Conservation (phyloP, 1,140 invertebrate species). For the Rhagoletis pomonella region DNA sequence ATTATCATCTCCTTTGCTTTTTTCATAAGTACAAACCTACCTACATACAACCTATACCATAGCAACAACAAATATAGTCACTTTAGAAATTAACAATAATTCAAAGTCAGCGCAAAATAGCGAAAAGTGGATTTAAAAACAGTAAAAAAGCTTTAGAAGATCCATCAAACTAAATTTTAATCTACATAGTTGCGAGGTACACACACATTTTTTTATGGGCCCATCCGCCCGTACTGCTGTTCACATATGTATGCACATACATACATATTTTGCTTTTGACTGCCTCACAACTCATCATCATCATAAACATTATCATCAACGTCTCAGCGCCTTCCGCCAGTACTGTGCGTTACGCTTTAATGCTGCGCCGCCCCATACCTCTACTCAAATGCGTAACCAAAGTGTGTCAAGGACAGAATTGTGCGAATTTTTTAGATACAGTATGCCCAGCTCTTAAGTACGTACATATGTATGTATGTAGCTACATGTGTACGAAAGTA, state of each 20-base stretch:
- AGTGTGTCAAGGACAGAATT: constrained; percentile 74
- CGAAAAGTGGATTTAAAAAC: not conserved
- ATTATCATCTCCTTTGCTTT: too few species aligned
- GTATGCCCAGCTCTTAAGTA: not conserved
- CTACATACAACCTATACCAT: not conserved
- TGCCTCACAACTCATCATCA: not conserved
- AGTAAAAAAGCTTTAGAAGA: not conserved
- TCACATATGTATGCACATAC: not conserved
- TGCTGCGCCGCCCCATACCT: not conserved
- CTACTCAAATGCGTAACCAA: constrained; percentile 61
- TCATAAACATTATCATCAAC: too few species aligned
- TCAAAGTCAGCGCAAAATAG: not conserved
- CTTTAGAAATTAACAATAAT: not conserved
- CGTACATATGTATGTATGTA: not conserved
- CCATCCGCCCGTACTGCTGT: not conserved
- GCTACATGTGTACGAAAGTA: not conserved
- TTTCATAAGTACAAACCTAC: too few species aligned
- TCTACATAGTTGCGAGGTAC: not conserved
- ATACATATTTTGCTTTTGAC: not conserved
- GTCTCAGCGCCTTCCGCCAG: not conserved
- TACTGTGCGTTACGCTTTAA: not conserved
- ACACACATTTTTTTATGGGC: not conserved
- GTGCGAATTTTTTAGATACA: constrained; percentile 67
- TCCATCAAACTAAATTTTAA: constrained; percentile 38
- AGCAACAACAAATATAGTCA: not conserved